Percentiles rank a stretch among this genome's conserved stretches.
Evolutionary conservation across 2,113 vertebrate genomes (phyloP).

Genomic region (Rhinolophus sinicus): DNA sequence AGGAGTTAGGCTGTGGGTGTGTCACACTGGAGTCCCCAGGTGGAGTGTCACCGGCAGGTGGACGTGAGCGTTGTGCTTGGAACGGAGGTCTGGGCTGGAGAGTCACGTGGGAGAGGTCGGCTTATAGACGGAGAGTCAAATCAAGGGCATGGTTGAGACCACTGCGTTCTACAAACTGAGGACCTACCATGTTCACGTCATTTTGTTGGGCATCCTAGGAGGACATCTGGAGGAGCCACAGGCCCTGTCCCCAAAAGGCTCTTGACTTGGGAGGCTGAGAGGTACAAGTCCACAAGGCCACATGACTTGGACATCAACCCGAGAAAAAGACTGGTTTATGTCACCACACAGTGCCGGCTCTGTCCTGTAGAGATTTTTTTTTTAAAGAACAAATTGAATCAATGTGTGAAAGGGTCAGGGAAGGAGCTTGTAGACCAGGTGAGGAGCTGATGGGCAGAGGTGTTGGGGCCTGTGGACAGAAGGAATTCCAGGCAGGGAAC

Average conservation of each 20-base stretch:
- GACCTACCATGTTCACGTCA: neutral
- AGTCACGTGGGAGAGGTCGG: neutral
- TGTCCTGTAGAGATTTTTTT: neutral
- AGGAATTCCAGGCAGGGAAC: neutral
- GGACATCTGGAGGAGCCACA: accelerated
- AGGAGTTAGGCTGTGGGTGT: neutral
- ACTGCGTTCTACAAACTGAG: accelerated
- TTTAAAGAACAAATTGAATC: neutral
- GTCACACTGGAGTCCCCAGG: neutral
- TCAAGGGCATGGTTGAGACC: neutral
- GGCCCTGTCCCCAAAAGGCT: neutral
- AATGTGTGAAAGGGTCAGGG: neutral
- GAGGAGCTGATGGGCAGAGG: neutral
- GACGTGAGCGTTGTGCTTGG: neutral
- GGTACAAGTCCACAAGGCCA: neutral
- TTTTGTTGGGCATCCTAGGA: neutral
- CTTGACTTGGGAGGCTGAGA: neutral
- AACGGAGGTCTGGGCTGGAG: neutral
- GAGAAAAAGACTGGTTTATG: neutral
- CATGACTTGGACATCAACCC: neutral
- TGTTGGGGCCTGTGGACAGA: neutral
- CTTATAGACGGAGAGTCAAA: neutral
- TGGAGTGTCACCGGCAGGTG: neutral
- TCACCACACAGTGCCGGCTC: neutral
- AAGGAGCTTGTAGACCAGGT: no score